Evolutionary conservation across 2,113 vertebrate species (phyloP).

Genomic region (Equus przewalskii): DNA sequence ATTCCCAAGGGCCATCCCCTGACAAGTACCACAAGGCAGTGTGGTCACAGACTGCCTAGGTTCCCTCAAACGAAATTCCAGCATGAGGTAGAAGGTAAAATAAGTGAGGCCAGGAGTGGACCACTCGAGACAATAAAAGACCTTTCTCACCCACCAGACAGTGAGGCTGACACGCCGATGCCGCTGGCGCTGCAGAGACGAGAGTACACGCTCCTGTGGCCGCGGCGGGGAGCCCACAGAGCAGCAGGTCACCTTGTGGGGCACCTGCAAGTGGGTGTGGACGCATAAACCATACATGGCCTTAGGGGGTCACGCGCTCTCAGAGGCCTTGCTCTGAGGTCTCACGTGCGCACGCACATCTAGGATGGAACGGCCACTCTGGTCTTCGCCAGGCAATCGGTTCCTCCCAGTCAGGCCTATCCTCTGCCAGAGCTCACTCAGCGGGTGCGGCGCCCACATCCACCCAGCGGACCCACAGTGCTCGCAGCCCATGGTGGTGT

Average conservation of each 20-base stretch:
- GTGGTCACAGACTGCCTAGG: not conserved
- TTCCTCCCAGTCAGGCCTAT: not conserved
- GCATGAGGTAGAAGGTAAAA: not conserved
- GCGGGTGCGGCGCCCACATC: no score
- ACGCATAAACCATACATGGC: no score
- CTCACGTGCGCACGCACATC: not conserved
- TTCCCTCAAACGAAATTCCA: not conserved
- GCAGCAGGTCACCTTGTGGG: not conserved
- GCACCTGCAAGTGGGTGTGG: no score
- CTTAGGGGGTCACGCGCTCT: no score
- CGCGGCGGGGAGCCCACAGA: not conserved
- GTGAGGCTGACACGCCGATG: fast-evolving
- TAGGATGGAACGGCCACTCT: not conserved
- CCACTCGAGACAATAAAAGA: fast-evolving
- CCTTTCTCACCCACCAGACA: not conserved
- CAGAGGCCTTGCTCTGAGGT: no score
- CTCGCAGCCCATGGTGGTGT: not conserved
- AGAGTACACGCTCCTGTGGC: not conserved
- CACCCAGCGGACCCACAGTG: no score
- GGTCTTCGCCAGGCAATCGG: not conserved
- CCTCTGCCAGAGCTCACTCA: no score
- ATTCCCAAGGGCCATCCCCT: not conserved
- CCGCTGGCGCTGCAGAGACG: no score
- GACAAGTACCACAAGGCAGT: no score
- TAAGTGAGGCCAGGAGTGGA: not conserved